A percentile compares a stretch with the other conserved stretches of the same genome.
phyloP scores from a whole-genome alignment of 2,797 vertebrate genomes.

The Periparus ater region DNA sequence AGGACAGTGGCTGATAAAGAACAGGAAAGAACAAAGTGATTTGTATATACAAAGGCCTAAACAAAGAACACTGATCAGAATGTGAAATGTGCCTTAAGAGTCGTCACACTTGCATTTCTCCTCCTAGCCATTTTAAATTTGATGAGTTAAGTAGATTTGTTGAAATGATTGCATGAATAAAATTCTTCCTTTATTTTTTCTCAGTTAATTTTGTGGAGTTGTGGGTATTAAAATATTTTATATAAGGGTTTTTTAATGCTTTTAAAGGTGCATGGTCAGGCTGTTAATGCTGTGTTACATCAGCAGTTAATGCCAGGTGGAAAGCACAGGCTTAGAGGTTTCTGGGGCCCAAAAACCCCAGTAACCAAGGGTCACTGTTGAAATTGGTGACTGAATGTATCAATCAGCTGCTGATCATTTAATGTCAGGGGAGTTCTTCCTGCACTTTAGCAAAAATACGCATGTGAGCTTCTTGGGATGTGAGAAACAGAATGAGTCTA shows the following conservation, averaged over 20 bases:
- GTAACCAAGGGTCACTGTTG: not conserved
- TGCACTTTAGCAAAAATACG: not conserved
- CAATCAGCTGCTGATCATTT: not conserved
- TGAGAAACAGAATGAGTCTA: not conserved
- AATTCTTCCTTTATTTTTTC: not conserved
- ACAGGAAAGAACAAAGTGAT: constrained; percentile 10
- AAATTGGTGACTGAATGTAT: not conserved
- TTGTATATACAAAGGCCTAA: not conserved
- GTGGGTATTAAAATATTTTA: not conserved
- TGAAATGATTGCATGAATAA: not conserved
- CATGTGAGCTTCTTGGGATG: not conserved
- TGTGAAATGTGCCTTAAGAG: not conserved
- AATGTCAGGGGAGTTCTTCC: not conserved
- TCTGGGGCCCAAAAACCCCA: not conserved
- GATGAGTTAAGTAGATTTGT: not conserved
- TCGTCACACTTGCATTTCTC: not conserved
- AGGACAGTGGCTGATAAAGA: not conserved
- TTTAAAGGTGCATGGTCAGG: not conserved
- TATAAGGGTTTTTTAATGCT: not conserved
- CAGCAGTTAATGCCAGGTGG: not conserved
- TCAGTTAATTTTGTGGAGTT: not conserved
- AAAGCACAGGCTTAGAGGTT: not conserved
- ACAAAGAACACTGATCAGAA: not conserved
- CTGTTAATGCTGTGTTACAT: not conserved
- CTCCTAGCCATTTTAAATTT: not conserved